phyloP scores from a whole-genome alignment of 2,797 vertebrate species.

The Platyrinchus mystaceus region DNA sequence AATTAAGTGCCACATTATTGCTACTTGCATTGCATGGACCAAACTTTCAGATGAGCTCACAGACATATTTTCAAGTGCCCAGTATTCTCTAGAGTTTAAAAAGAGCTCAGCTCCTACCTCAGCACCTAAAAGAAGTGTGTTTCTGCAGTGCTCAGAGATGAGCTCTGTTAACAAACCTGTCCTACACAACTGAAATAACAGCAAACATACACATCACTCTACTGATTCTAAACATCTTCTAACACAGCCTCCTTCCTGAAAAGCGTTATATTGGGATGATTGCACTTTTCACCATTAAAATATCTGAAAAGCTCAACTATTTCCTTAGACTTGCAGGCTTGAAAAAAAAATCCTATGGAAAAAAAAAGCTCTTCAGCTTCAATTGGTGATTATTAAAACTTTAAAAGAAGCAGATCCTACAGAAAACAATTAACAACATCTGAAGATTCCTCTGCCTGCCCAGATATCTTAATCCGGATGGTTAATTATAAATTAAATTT shows the following conservation, averaged over 20 bases:
- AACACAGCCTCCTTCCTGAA: neutral
- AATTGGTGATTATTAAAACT: constrained; percentile 33
- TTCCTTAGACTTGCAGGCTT: neutral
- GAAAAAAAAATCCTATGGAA: constrained; percentile 8
- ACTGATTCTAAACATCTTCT: neutral
- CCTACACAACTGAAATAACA: neutral
- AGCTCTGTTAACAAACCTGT: constrained; percentile 3
- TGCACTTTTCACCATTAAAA: neutral
- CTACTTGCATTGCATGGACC: neutral
- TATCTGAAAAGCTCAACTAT: neutral
- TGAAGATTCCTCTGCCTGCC: constrained; percentile 23
- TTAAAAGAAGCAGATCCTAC: constrained; percentile 39
- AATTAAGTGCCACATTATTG: constrained; percentile 29
- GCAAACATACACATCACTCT: neutral
- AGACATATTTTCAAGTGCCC: neutral
- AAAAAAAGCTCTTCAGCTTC: neutral
- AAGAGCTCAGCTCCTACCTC: neutral
- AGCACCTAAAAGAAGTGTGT: neutral
- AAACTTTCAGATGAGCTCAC: constrained; percentile 1
- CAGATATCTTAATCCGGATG: constrained; percentile 38
- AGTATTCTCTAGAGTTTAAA: neutral
- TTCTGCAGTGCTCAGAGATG: neutral
- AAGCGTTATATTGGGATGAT: neutral
- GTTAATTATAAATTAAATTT: constrained; percentile 58
- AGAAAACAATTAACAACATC: constrained; percentile 59